These are phyloP conservation scores for Microplitis mediator DNA, from an alignment of 1,140 invertebrate genomes.

Conservation along the genomic window DNA sequence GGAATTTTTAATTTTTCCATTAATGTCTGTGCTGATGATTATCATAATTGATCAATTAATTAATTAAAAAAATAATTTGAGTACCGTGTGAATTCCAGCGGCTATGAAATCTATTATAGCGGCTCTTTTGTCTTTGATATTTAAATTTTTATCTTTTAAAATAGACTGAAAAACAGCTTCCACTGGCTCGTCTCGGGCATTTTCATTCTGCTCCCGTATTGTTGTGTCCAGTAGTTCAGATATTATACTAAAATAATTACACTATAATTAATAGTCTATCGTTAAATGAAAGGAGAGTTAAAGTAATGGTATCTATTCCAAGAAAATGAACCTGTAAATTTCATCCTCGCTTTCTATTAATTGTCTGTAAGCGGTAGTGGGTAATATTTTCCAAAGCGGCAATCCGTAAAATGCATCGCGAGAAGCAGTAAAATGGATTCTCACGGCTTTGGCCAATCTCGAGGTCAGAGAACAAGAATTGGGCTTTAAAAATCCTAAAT, in stretches of 20 bases:
- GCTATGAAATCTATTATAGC: slow-evolving; percentile 86
- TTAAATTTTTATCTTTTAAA: slow-evolving; percentile 71
- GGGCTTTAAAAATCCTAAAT: slow-evolving; percentile 78
- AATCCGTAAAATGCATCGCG: slow-evolving; percentile 82
- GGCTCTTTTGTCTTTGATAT: slow-evolving; percentile 81
- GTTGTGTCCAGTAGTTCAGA: slow-evolving; percentile 78
- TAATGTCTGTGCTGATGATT: too few species aligned
- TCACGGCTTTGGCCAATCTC: slow-evolving; percentile 72
- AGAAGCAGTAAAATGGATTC: slow-evolving; percentile 75
- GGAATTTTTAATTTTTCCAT: slow-evolving; percentile 29
- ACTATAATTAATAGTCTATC: slow-evolving; percentile 19
- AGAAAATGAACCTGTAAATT: slow-evolving; percentile 71
- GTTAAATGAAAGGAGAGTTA: too few species aligned
- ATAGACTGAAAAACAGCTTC: slow-evolving; percentile 79
- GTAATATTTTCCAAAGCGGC: slow-evolving; percentile 81
- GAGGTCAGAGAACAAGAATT: slow-evolving; percentile 55
- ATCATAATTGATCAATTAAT: too few species aligned
- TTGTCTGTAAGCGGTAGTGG: slow-evolving; percentile 74
- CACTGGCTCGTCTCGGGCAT: slow-evolving; percentile 63
- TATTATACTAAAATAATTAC: slow-evolving; percentile 68
- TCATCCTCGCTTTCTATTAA: slow-evolving; percentile 77
- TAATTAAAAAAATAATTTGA: slow-evolving; percentile 19
- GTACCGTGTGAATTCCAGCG: slow-evolving; percentile 83
- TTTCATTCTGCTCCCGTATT: slow-evolving; percentile 58
- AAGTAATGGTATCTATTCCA: not conserved